Percentiles rank a stretch among this genome's conserved stretches.
Evolutionary conservation across 2,797 vertebrate genomes (phyloP).

Genomic region (Cetoscarus ocellatus): DNA sequence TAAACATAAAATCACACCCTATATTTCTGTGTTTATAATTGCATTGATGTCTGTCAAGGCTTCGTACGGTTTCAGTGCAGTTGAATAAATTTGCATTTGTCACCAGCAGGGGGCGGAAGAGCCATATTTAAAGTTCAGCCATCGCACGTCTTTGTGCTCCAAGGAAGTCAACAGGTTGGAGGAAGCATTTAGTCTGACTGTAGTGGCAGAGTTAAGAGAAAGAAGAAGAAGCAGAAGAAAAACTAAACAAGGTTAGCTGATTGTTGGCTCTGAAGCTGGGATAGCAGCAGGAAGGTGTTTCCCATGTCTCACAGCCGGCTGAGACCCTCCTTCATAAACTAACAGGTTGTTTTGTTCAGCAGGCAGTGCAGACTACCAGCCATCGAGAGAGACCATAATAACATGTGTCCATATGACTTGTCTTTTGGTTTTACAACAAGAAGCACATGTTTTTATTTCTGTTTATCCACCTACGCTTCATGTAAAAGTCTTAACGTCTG

Average conservation of each 20-base stretch:
- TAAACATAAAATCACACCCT: neutral
- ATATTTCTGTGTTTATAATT: neutral
- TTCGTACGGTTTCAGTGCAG: neutral
- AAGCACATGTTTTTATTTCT: slow-evolving; percentile 4
- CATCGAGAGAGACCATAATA: slow-evolving; percentile 20
- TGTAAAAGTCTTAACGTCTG: slow-evolving; percentile 24
- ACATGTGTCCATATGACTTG: slow-evolving; percentile 6
- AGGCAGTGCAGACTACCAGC: neutral
- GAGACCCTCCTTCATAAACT: neutral
- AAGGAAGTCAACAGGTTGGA: slow-evolving; percentile 39
- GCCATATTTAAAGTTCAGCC: neutral
- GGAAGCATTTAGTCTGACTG: slow-evolving; percentile 17
- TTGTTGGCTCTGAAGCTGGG: slow-evolving; percentile 2
- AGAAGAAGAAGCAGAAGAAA: neutral
- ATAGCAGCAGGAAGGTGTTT: slow-evolving; percentile 33
- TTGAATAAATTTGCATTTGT: neutral
- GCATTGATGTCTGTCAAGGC: neutral
- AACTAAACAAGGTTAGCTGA: neutral
- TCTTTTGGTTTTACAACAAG: neutral
- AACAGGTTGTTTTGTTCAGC: slow-evolving; percentile 25
- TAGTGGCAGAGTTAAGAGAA: slow-evolving; percentile 2
- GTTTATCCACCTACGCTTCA: slow-evolving; percentile 41
- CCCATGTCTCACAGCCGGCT: slow-evolving; percentile 11
- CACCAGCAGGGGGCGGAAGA: slow-evolving; percentile 66
- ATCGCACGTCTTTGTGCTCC: neutral